A percentile compares a stretch with the other conserved stretches of the same genome.
Evolutionary conservation across 2,888 invertebrate genomes (phyloP).

Genomic region (Argyresthia goedartella): DNA sequence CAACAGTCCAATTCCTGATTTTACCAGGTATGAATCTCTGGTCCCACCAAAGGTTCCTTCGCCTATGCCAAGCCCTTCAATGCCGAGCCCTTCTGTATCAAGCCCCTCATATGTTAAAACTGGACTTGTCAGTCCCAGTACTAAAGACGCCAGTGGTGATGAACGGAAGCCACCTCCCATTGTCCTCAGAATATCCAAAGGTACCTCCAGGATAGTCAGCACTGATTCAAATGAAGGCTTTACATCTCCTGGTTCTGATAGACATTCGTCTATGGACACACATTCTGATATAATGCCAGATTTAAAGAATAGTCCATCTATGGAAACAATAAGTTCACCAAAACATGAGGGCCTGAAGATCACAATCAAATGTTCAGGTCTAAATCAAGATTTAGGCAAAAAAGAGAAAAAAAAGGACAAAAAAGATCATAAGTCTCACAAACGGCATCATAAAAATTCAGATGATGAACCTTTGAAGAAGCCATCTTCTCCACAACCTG

Average conservation of each 20-base stretch:
- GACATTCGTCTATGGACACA: conserved; percentile 60
- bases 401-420: conserved; percentile 60
- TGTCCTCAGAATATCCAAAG: conserved; percentile 88
- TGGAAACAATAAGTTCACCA: conserved; percentile 59
- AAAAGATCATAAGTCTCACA: conserved; percentile 68
- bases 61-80: conserved; percentile 59
- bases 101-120: conserved; percentile 47
- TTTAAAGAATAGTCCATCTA: conserved; percentile 50
- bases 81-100: conserved; percentile 51
- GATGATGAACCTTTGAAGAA: conserved; percentile 45
- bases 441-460: conserved; percentile 53
- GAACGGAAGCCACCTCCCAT: conserved; percentile 81
- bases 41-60: conserved; percentile 37
- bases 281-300: conserved; percentile 55
- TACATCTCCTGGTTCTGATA: conserved; percentile 65
- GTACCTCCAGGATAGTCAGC: conserved; percentile 75
- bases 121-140: conserved; percentile 55
- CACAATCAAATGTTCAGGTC: conserved; percentile 58
- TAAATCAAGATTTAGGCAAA: conserved; percentile 37
- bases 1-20: conserved; percentile 63
- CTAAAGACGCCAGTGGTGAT: conserved; percentile 57
- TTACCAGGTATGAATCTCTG: conserved; percentile 42
- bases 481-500: conserved; percentile 61
- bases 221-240: conserved; percentile 75
- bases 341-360: conserved; percentile 66